Percentiles rank a stretch among this genome's conserved stretches.
Evolutionary conservation across 2,113 vertebrate genomes (phyloP).

Genomic region (Proteles cristata): DNA sequence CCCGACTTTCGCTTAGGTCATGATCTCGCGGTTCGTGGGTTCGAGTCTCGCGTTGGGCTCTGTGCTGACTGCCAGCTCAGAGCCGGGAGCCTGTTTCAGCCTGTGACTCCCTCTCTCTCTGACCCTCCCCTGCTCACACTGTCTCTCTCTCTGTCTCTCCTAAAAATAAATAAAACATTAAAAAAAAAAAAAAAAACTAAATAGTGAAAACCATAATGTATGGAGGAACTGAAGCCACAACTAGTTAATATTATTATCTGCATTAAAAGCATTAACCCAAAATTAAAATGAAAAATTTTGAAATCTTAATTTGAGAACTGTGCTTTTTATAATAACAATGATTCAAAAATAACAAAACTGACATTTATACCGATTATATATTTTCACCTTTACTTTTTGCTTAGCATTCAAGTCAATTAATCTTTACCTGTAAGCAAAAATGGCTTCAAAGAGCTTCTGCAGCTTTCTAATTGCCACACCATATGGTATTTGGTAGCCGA

Average conservation of each 20-base stretch:
- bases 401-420: constrained; percentile 42
- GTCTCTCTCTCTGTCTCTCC: no score
- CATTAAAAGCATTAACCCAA: not conserved
- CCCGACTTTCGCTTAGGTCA: no score
- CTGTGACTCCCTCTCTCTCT: no score
- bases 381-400: not conserved
- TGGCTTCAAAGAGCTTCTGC: constrained; percentile 65
- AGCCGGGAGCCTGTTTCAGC: no score
- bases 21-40: no score
- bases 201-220: constrained; percentile 6
- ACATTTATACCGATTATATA: not conserved
- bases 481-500: constrained; percentile 59
- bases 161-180: no score
- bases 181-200: no score
- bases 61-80: no score
- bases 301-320: constrained; percentile 38
- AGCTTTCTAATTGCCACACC: constrained; percentile 82
- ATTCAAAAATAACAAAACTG: not conserved
- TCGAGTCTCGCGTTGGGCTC: no score
- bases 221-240: not conserved
- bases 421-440: constrained; percentile 83
- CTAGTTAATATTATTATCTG: not conserved
- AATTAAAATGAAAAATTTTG: constrained; percentile 41
- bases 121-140: no score
- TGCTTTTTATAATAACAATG: constrained; percentile 25